A percentile compares a stretch with the other conserved stretches of the same genome.
Conservation (phyloP, 2,797 vertebrate species). For the Agapornis canus region DNA sequence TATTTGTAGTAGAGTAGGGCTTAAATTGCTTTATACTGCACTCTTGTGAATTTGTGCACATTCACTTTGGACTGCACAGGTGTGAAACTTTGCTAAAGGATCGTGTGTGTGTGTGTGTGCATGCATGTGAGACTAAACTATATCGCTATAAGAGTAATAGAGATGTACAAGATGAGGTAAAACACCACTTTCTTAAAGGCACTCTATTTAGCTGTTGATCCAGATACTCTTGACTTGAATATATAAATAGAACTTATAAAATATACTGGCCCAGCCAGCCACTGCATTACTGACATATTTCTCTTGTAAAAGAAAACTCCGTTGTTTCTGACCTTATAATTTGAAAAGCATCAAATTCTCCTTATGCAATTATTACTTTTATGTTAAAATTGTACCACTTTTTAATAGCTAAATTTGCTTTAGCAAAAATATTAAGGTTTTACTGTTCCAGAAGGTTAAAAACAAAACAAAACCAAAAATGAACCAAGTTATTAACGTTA, state of each 20-base stretch:
- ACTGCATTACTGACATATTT: slow-evolving; percentile 18
- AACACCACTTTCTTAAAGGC: slow-evolving; percentile 35
- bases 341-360: background rate
- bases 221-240: slow-evolving; percentile 37
- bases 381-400: background rate
- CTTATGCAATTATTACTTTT: background rate
- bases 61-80: background rate
- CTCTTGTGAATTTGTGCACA: background rate
- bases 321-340: background rate
- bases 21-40: background rate
- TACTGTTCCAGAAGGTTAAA: background rate
- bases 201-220: slow-evolving; percentile 23
- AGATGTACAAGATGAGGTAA: background rate
- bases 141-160: background rate
- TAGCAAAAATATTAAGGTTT: background rate
- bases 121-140: background rate
- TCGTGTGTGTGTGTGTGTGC: background rate
- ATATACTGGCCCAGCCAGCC: background rate
- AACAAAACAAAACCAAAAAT: background rate
- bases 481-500: background rate
- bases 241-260: slow-evolving; percentile 17
- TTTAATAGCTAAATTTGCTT: background rate
- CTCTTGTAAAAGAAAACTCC: background rate
- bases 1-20: background rate
- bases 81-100: background rate